Evolutionary conservation across 2,888 invertebrate genomes (phyloP), one percentile per base, ranked within the genome.

Genomic region (Hydrotaea cyrtoneurina): DNA sequence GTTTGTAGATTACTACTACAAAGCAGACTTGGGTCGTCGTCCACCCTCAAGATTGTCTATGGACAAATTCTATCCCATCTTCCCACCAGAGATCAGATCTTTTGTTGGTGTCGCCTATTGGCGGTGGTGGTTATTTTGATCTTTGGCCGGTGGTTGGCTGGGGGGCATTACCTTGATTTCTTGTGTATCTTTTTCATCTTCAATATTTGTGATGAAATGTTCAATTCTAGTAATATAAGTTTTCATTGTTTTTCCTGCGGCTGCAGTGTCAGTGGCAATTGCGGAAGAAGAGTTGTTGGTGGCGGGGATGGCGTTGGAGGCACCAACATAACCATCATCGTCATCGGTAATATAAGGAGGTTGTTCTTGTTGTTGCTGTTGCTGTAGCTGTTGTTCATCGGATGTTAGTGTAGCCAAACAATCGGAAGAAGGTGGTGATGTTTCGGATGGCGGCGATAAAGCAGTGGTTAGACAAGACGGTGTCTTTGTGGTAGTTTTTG

Each of bases 401-500:
- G 46, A 43, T 69, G 69, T 19, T 64, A 15, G 78, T 64, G 55
- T 78, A 83, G 78, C 75, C 66, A 57, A 64, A 66, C 13, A 31
- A 66, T 73, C 76, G 62, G 31, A 2, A 31, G 31, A 4, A 7
- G 31, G 31, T 31, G 31, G 7, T 31, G 43, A 72, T 72, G 72
- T 21, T 26, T 19, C 39, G 26, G 21, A 21, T 59, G 39, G 4
- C 21, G 46, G 23, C 19, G 69, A 69, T 46, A 46, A 39, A 36
- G 71, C 59, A 21, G 72, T 8, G 19, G 31, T 46, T 50, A 39
- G 17, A 69, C 36, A 57, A 57, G 77, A 84, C 74, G 78, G 23
- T 79, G 78, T 74, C 76, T 78, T 72, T 62, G 83, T 57, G 82
- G 80, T 7, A 55, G 77, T 85, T 72, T 77, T 31, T 79, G 79